phyloP scores from a whole-genome alignment of 2,888 invertebrate species.

The Caenorhabditis drosophilae region DNA sequence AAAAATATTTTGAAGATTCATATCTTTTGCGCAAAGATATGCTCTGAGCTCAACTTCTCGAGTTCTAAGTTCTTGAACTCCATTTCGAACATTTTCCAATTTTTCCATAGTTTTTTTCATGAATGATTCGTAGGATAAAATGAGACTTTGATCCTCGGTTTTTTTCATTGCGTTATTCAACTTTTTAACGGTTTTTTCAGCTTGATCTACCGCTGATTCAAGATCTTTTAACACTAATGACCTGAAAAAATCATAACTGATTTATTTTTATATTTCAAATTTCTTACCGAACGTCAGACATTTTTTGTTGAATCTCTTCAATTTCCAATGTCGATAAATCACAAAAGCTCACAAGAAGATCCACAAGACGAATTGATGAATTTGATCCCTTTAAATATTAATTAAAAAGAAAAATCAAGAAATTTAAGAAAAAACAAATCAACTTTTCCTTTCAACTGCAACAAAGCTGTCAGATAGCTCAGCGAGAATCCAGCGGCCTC shows the following conservation, averaged over 20 bases:
- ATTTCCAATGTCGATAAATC: slow-evolving; percentile 17
- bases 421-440: not conserved
- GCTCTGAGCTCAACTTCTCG: slow-evolving; percentile 21
- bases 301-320: slow-evolving; percentile 23
- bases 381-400: slow-evolving; percentile 17
- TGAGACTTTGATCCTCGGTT: slow-evolving; percentile 20
- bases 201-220: slow-evolving; percentile 15
- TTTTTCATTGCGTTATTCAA: slow-evolving; percentile 20
- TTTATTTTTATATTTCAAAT: too few relatives aligned
- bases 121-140: slow-evolving; percentile 22
- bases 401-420: not conserved
- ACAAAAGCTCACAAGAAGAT: slow-evolving; percentile 23
- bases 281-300: slow-evolving; percentile 15
- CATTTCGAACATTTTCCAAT: slow-evolving; percentile 20
- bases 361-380: slow-evolving; percentile 16
- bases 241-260: too few relatives aligned
- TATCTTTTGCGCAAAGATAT: slow-evolving; percentile 25
- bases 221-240: slow-evolving; percentile 29
- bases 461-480: slow-evolving; percentile 24
- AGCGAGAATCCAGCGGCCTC: slow-evolving; percentile 36
- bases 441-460: slow-evolving; percentile 32
- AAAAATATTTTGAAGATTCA: slow-evolving; percentile 26
- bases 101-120: slow-evolving; percentile 13
- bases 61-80: slow-evolving; percentile 19
- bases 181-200: slow-evolving; percentile 17